A percentile compares a stretch with the other conserved stretches of the same genome.
Evolutionary conservation across 1,140 invertebrate genomes (phyloP).

Genomic region (Onthophagus taurus): DNA sequence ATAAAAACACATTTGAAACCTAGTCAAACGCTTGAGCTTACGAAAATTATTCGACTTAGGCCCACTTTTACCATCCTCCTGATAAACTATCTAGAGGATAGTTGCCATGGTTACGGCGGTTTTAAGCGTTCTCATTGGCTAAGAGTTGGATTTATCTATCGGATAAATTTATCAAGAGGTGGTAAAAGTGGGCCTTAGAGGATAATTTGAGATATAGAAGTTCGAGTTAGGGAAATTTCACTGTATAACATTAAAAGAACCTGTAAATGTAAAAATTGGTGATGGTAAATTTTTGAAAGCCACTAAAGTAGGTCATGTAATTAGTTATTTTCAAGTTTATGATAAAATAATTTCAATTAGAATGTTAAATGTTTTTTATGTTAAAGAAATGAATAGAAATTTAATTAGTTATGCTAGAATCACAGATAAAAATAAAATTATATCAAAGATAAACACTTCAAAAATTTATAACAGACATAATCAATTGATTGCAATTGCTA

Average conservation of each 20-base stretch:
- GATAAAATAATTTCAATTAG: slow-evolving; percentile 20
- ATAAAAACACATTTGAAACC: too few relatives aligned
- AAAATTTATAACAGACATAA: slow-evolving; percentile 24
- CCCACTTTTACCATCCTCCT: too few relatives aligned
- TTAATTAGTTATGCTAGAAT: slow-evolving; percentile 28
- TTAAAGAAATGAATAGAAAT: slow-evolving; percentile 27
- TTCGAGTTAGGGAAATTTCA: too few relatives aligned
- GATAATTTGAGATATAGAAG: too few relatives aligned
- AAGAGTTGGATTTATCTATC: too few relatives aligned
- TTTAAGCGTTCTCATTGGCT: too few relatives aligned
- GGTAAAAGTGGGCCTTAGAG: too few relatives aligned
- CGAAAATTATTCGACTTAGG: too few relatives aligned
- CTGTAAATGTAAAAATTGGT: slow-evolving; percentile 21
- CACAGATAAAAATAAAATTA: slow-evolving; percentile 22
- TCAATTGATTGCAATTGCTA: slow-evolving; percentile 23
- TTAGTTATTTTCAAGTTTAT: slow-evolving; percentile 19
- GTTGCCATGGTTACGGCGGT: too few relatives aligned
- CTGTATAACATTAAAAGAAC: slow-evolving; percentile 26
- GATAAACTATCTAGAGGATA: too few relatives aligned
- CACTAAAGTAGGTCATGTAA: slow-evolving; percentile 30
- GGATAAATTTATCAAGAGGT: too few relatives aligned
- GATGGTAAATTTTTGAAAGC: slow-evolving; percentile 30
- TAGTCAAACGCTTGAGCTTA: too few relatives aligned
- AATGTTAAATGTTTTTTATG: slow-evolving; percentile 29
- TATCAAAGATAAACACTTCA: slow-evolving; percentile 18